Conservation (phyloP, 2,797 vertebrate species). For the Enteromius mattozi region DNA sequence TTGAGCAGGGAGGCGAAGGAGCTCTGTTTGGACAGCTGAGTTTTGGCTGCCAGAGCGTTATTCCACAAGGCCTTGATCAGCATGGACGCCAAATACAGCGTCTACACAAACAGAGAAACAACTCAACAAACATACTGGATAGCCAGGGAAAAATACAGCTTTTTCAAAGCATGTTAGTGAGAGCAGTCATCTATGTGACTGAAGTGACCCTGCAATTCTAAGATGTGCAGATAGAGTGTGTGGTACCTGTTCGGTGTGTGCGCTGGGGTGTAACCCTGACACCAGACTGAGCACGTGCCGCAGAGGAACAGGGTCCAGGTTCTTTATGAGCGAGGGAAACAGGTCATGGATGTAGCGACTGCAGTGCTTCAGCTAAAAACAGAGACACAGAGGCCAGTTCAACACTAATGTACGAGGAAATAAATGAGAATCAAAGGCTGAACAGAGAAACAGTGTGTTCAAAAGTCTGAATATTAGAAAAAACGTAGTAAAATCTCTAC, state of each 20-base stretch:
- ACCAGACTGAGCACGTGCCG: constrained; percentile 96
- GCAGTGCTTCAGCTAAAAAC: constrained; percentile 91
- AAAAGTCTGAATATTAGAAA: neutral
- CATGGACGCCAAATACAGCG: constrained; percentile 97
- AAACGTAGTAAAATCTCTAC: neutral
- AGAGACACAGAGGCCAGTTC: neutral
- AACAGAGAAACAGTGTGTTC: neutral
- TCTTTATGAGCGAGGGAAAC: constrained; percentile 97
- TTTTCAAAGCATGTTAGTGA: neutral
- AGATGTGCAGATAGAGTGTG: neutral
- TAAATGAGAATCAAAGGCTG: neutral
- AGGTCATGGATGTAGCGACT: constrained; percentile 99
- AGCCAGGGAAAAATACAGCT: no score
- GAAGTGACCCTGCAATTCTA: neutral
- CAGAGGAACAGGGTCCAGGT: constrained; percentile 97
- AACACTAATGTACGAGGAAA: neutral
- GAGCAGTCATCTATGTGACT: neutral
- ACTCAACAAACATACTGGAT: neutral
- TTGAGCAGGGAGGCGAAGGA: constrained; percentile 97
- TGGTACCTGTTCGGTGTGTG: constrained; percentile 95
- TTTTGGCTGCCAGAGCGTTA: constrained; percentile 96
- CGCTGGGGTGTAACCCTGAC: constrained; percentile 94
- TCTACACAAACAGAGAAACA: constrained; percentile 74
- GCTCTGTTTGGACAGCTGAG: constrained; percentile 98
- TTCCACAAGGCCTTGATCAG: constrained; percentile 99